phyloP scores from a whole-genome alignment of 2,113 vertebrate species.

The Antechinus flavipes region DNA sequence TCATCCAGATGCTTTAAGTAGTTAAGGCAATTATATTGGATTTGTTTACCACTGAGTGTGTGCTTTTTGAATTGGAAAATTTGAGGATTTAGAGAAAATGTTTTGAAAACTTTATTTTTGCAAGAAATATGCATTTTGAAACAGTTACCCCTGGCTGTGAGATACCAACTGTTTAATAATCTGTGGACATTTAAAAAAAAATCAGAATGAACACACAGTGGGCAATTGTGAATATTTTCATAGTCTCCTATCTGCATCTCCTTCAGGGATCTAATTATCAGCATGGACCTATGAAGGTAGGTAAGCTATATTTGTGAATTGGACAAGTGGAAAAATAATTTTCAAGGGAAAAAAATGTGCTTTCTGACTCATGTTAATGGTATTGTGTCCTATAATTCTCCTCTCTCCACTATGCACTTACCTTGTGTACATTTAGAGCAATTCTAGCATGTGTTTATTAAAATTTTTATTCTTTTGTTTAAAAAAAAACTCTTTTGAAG shows the following conservation, averaged over 20 bases:
- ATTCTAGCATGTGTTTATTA: background rate
- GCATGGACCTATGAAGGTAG: conserved; percentile 84
- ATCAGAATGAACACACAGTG: conserved; percentile 87
- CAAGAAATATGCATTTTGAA: conserved; percentile 85
- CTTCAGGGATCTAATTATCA: conserved; percentile 84
- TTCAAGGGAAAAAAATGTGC: conserved; percentile 19
- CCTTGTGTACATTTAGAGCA: background rate
- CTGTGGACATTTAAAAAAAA: conserved; percentile 75
- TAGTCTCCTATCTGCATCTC: conserved; percentile 85
- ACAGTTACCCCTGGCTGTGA: conserved; percentile 74
- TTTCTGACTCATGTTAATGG: conserved; percentile 32
- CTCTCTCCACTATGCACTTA: background rate
- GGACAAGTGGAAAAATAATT: background rate
- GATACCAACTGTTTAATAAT: conserved; percentile 77
- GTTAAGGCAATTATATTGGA: conserved; percentile 73
- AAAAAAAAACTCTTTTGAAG: background rate
- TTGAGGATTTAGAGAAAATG: conserved; percentile 66
- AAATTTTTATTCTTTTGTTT: background rate
- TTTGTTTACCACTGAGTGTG: conserved; percentile 68
- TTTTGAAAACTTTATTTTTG: conserved; percentile 71
- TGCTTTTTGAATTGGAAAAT: conserved; percentile 68
- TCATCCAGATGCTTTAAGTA: conserved; percentile 74
- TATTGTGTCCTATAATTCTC: background rate
- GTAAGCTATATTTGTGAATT: conserved; percentile 71
- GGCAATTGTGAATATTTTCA: conserved; percentile 84